These are phyloP conservation scores for Amaurobius ferox DNA, from an alignment of 2,888 invertebrate species.

Conservation along the genomic window DNA sequence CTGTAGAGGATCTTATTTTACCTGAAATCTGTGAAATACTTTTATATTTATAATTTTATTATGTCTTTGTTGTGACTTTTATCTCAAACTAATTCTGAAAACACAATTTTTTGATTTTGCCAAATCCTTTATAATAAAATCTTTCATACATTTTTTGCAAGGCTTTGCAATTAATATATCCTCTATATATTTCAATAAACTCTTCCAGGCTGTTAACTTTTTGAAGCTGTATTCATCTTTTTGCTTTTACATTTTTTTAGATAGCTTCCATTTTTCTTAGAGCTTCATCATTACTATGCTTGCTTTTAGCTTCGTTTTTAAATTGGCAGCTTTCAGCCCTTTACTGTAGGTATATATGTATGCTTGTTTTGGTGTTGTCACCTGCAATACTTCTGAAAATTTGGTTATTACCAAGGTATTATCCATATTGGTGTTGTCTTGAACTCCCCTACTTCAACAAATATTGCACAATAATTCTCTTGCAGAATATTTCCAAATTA, in stretches of 20 bases:
- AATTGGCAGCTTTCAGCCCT: conserved; percentile 37
- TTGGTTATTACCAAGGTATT: conserved; percentile 32
- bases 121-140: too few relatives aligned
- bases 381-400: not conserved
- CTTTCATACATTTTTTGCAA: too few relatives aligned
- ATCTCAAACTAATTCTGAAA: too few relatives aligned
- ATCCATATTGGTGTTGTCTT: conserved; percentile 51
- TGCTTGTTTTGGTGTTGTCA: conserved; percentile 12
- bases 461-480: conserved; percentile 75
- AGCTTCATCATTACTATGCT: not conserved
- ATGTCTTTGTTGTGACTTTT: too few relatives aligned
- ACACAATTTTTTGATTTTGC: too few relatives aligned
- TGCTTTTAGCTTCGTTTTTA: not conserved
- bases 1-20: too few relatives aligned
- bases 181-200: too few relatives aligned
- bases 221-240: too few relatives aligned
- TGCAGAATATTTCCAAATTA: conserved; percentile 90
- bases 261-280: not conserved
- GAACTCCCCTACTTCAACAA: conserved; percentile 50
- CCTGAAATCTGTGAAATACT: too few relatives aligned
- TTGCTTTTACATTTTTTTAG: not conserved
- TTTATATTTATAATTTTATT: too few relatives aligned
- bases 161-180: too few relatives aligned
- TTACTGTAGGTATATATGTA: conserved; percentile 17
- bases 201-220: too few relatives aligned